Conservation (phyloP, 2,113 vertebrate species). For the Coptodon rendalli region DNA sequence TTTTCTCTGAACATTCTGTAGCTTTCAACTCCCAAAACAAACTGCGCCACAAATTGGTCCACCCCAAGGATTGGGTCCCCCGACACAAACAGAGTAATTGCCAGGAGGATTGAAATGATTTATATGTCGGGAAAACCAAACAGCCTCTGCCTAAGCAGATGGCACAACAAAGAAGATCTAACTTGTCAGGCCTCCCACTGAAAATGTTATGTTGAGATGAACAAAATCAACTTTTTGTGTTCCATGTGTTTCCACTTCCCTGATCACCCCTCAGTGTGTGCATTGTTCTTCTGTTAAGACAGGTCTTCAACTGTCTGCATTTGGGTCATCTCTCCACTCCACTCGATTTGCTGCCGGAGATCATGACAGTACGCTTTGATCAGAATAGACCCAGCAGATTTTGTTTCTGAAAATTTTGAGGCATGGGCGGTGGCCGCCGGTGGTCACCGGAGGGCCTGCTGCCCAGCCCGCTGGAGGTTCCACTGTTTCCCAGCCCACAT, state of each 20-base stretch:
- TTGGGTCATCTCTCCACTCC: not conserved
- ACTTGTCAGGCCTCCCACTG: not conserved
- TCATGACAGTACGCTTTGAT: not conserved
- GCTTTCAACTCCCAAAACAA: not conserved
- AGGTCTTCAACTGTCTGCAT: not conserved
- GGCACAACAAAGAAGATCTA: not conserved
- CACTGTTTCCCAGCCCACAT: not conserved
- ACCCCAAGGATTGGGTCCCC: not conserved
- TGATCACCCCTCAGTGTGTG: not conserved
- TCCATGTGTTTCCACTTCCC: not conserved
- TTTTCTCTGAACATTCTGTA: not conserved
- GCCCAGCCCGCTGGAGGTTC: not conserved
- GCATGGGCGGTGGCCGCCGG: fast-evolving
- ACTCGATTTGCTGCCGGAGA: not conserved
- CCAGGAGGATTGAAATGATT: not conserved
- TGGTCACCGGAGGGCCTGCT: not conserved
- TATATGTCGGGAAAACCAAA: not conserved
- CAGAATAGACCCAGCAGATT: not conserved
- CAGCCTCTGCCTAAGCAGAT: fast-evolving
- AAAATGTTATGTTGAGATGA: not conserved
- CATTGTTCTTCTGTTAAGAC: not conserved
- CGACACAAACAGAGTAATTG: not conserved
- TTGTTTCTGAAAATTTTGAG: not conserved
- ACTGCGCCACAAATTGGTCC: not conserved
- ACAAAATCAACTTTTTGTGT: not conserved